phyloP scores from a whole-genome alignment of 1,140 invertebrate genomes.

The Sycophila sp. region DNA sequence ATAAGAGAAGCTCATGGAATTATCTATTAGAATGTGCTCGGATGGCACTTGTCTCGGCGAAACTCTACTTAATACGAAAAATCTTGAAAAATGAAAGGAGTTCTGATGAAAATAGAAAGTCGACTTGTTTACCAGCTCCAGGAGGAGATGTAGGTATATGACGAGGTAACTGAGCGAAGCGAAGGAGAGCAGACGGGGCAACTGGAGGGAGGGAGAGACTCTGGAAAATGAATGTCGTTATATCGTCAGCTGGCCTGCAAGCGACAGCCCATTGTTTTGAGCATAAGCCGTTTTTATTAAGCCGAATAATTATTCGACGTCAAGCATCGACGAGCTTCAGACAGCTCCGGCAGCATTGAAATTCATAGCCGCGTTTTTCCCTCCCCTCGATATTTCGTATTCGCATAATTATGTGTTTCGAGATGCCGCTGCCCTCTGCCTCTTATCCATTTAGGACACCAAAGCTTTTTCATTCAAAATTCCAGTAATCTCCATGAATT shows the following conservation, averaged over 20 bases:
- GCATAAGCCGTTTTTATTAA: conserved; percentile 60
- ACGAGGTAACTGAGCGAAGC: conserved; percentile 9
- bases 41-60: background rate
- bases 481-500: no score
- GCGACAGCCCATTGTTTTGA: conserved; percentile 53
- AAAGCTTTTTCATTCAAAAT: no score
- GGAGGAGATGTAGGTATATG: background rate
- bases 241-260: conserved; percentile 40
- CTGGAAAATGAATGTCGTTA: conserved; percentile 32
- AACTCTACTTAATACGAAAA: conserved; percentile 2
- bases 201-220: background rate
- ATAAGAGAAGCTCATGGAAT: no score
- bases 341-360: no score
- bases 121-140: background rate
- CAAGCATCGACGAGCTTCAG: conserved; percentile 35
- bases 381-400: no score
- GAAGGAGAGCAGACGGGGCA: background rate
- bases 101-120: background rate
- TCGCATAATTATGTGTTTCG: no score
- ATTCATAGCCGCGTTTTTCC: no score
- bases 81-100: background rate
- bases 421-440: no score
- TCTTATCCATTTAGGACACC: no score
- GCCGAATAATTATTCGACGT: conserved; percentile 55
- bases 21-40: no score